These are phyloP conservation scores for Drosophila parvula DNA, from an alignment of 1,140 invertebrate genomes.

Conservation along the genomic window DNA sequence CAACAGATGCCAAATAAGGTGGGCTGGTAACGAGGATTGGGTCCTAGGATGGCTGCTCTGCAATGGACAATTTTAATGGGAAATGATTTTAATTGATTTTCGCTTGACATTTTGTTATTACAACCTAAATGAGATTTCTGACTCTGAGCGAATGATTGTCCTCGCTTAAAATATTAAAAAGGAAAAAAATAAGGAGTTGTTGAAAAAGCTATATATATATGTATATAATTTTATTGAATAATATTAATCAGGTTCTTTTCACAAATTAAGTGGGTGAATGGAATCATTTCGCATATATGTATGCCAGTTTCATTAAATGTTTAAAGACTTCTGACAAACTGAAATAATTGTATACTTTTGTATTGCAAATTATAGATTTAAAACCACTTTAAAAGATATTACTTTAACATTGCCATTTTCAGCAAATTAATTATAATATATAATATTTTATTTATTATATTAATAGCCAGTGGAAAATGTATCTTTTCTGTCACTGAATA, in stretches of 20 bases:
- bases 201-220: background rate
- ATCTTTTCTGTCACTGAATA: too few relatives aligned
- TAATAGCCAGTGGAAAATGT: background rate
- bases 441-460: too few relatives aligned
- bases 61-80: constrained; percentile 60
- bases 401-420: too few relatives aligned
- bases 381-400: too few relatives aligned
- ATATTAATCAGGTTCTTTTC: background rate
- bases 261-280: background rate
- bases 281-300: background rate
- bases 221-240: background rate
- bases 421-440: too few relatives aligned
- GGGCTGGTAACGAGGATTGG: constrained; percentile 12
- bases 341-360: too few relatives aligned
- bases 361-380: too few relatives aligned
- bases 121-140: constrained; percentile 67
- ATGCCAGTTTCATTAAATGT: background rate
- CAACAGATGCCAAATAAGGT: constrained; percentile 65
- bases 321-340: too few relatives aligned
- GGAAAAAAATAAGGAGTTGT: background rate
- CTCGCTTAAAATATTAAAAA: constrained; percentile 25
- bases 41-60: constrained; percentile 12
- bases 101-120: constrained; percentile 67
- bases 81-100: constrained; percentile 80
- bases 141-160: constrained; percentile 12